These are phyloP conservation scores for Ennomos fuscantarius DNA, from an alignment of 2,888 invertebrate species.

Conservation along the genomic window DNA sequence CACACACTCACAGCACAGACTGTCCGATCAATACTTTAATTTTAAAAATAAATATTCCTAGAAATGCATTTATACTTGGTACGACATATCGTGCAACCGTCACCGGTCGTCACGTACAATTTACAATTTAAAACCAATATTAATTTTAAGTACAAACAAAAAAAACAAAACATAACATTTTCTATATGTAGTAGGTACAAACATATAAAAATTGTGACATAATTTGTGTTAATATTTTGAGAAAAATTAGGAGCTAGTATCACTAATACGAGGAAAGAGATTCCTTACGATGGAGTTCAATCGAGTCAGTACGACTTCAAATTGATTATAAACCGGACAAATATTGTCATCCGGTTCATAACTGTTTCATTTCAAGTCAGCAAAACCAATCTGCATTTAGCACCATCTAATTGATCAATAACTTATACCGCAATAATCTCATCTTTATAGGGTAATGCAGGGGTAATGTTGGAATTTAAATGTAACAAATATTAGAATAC, in stretches of 20 bases:
- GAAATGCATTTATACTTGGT: conserved; percentile 83
- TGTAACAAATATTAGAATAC: not conserved
- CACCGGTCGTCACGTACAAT: conserved; percentile 58
- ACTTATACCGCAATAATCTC: conserved; percentile 46
- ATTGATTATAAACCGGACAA: conserved; percentile 76
- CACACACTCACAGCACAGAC: conserved; percentile 79
- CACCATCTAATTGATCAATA: conserved; percentile 59
- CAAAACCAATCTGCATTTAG: conserved; percentile 58
- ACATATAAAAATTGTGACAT: conserved; percentile 79
- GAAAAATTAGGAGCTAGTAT: conserved; percentile 84
- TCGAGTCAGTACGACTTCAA: conserved; percentile 53
- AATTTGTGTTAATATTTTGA: conserved; percentile 79
- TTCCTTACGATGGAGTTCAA: conserved; percentile 73
- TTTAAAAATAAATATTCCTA: conserved; percentile 83
- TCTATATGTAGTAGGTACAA: conserved; percentile 71
- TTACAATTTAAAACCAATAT: conserved; percentile 63
- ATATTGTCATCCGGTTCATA: conserved; percentile 79
- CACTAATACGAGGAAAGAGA: conserved; percentile 83
- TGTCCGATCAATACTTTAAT: conserved; percentile 73
- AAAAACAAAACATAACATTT: conserved; percentile 81
- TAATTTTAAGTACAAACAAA: conserved; percentile 77
- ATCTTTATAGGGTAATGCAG: conserved; percentile 24
- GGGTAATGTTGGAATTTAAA: not conserved
- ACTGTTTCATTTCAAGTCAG: conserved; percentile 80
- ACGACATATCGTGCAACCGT: conserved; percentile 70